Percentiles rank a stretch among this genome's conserved stretches.
Conservation (phyloP, 2,797 vertebrate genomes). For the Glossophaga mutica region DNA sequence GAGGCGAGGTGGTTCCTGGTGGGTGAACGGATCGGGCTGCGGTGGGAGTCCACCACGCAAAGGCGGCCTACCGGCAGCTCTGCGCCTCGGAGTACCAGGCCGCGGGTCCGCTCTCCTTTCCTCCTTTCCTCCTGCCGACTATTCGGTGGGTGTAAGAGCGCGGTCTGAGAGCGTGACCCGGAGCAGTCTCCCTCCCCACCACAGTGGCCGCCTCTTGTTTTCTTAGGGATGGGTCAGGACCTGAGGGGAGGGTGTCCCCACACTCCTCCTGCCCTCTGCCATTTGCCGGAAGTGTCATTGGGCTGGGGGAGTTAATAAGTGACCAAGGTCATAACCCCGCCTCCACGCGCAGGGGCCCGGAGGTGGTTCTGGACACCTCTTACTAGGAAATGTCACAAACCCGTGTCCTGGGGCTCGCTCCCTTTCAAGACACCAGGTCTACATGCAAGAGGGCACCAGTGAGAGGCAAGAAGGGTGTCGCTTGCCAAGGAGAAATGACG, state of each 20-base stretch:
- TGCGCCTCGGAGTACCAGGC: background rate
- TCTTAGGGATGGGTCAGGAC: background rate
- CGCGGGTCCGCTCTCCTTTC: background rate
- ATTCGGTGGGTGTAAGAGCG: accelerated
- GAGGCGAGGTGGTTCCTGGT: background rate
- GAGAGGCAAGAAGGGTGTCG: background rate
- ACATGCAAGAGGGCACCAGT: background rate
- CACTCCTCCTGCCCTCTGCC: background rate
- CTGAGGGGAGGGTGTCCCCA: background rate
- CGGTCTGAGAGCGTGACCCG: too few relatives aligned
- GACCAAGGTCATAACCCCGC: background rate
- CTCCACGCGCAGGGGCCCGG: background rate
- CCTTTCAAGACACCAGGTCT: background rate
- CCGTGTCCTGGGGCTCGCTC: background rate
- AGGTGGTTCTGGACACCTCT: background rate
- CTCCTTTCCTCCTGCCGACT: too few relatives aligned
- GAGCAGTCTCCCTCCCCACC: too few relatives aligned
- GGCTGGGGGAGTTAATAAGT: background rate
- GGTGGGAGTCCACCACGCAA: background rate
- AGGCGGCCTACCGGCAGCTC: background rate
- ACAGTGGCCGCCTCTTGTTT: background rate
- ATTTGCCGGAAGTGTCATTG: background rate
- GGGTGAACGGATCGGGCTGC: background rate
- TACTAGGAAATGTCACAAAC: background rate
- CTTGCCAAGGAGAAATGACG: background rate